phyloP scores from a whole-genome alignment of 1,140 invertebrate species.

The Calephelis nemesis region DNA sequence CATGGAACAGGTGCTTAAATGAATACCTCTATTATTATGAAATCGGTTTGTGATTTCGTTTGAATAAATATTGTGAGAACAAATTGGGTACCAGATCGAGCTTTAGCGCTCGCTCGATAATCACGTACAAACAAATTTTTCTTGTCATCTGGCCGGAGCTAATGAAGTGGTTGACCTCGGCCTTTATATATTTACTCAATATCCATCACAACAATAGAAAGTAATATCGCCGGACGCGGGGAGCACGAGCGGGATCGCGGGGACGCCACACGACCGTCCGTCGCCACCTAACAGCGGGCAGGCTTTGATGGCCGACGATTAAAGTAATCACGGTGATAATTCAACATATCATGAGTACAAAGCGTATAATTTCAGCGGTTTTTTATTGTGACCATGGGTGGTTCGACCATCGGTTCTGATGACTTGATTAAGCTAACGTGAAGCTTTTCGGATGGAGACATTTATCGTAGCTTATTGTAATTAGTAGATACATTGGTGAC shows the following conservation, averaged over 20 bases:
- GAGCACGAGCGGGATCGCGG: slow-evolving; percentile 20
- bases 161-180: slow-evolving; percentile 53
- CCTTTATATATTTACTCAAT: slow-evolving; percentile 37
- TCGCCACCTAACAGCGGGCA: slow-evolving; percentile 41
- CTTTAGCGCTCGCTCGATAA: slow-evolving; percentile 34
- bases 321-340: slow-evolving; percentile 68
- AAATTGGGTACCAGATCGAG: slow-evolving; percentile 27
- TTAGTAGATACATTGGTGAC: slow-evolving; percentile 6
- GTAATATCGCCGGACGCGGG: slow-evolving; percentile 45
- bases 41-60: slow-evolving; percentile 18
- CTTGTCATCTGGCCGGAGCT: slow-evolving; percentile 32
- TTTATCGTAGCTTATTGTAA: slow-evolving; percentile 33
- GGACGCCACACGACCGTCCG: slow-evolving; percentile 29
- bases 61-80: slow-evolving; percentile 27
- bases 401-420: slow-evolving; percentile 49
- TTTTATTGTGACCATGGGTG: slow-evolving; percentile 60
- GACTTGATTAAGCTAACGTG: slow-evolving; percentile 48
- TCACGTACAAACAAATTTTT: slow-evolving; percentile 35
- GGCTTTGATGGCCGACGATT: slow-evolving; percentile 48
- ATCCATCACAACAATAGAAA: slow-evolving; percentile 56
- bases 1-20: slow-evolving; percentile 12
- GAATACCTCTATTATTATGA: slow-evolving; percentile 16
- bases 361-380: slow-evolving; percentile 70
- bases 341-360: slow-evolving; percentile 51
- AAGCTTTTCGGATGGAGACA: slow-evolving; percentile 34